phyloP scores from a whole-genome alignment of 2,888 invertebrate genomes.

The Phrixothrix hirtus region DNA sequence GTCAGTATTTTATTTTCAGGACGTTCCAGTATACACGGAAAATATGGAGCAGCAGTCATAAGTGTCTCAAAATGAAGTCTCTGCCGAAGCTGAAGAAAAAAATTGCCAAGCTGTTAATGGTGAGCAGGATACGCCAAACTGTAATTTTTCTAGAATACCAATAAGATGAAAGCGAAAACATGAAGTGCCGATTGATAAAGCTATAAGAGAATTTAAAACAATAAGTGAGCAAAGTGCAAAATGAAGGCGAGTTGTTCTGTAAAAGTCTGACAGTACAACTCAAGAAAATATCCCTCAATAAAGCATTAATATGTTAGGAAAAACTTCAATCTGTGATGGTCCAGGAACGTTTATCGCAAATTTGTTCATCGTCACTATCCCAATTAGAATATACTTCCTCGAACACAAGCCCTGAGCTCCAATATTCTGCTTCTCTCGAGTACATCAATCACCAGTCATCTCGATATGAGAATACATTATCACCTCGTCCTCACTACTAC shows the following conservation, averaged over 20 bases:
- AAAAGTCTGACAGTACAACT: too few species aligned
- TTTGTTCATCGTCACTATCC: too few species aligned
- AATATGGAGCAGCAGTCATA: background rate
- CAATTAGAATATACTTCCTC: too few species aligned
- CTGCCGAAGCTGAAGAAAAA: background rate
- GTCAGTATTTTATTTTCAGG: background rate
- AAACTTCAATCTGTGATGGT: slow-evolving; percentile 21
- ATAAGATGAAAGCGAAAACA: background rate
- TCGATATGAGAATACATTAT: too few species aligned
- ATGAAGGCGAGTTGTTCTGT: too few species aligned
- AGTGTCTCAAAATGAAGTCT: background rate
- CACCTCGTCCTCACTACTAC: too few species aligned
- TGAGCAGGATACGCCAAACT: background rate
- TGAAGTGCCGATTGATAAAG: background rate
- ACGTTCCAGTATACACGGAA: background rate
- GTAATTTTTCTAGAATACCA: background rate
- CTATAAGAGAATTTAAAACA: slow-evolving; percentile 1
- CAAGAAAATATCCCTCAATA: slow-evolving; percentile 26
- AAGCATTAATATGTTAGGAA: slow-evolving; percentile 27
- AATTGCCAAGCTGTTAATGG: too few species aligned
- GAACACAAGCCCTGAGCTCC: too few species aligned
- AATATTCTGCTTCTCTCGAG: too few species aligned
- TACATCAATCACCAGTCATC: too few species aligned
- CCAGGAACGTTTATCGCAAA: slow-evolving; percentile 1
- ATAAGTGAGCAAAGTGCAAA: slow-evolving; percentile 1